phyloP scores from a whole-genome alignment of 2,888 invertebrate species.

The Frankliniella fusca region DNA sequence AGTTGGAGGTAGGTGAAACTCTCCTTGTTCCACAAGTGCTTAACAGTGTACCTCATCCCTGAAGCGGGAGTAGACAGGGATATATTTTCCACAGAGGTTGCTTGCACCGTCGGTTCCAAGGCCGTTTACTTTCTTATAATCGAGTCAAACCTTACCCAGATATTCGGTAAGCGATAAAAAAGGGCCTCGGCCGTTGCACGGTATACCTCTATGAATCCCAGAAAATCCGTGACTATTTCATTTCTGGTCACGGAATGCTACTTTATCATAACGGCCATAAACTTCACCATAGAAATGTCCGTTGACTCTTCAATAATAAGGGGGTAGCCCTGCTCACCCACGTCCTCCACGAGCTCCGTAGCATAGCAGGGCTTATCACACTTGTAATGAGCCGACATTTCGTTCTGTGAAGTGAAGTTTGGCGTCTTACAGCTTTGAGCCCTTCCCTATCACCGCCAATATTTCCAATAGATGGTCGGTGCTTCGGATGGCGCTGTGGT shows the following conservation, averaged over 20 bases:
- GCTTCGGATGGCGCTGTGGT: neutral
- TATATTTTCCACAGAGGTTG: constrained; percentile 39
- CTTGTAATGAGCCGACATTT: constrained; percentile 39
- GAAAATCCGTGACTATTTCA: constrained; percentile 39
- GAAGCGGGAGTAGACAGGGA: constrained; percentile 36
- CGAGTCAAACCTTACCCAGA: neutral
- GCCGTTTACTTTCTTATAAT: constrained; percentile 37
- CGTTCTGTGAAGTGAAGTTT: constrained; percentile 37
- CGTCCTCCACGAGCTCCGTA: constrained; percentile 38
- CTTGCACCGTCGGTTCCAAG: constrained; percentile 41
- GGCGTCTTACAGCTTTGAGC: constrained; percentile 34
- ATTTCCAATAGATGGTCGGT: neutral
- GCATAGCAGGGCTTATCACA: constrained; percentile 38
- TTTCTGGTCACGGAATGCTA: constrained; percentile 37
- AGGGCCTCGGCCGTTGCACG: constrained; percentile 36
- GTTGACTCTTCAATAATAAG: constrained; percentile 40
- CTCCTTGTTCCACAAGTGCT: neutral
- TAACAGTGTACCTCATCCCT: constrained; percentile 35
- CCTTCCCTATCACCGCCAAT: constrained; percentile 35
- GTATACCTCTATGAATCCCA: constrained; percentile 38
- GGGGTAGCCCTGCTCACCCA: constrained; percentile 37
- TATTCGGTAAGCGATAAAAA: constrained; percentile 33
- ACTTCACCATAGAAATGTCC: constrained; percentile 39
- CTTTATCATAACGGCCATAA: constrained; percentile 38
- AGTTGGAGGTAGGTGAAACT: neutral